phyloP scores from a whole-genome alignment of 2,113 vertebrate genomes.

The Ceuthmochares aereus region DNA sequence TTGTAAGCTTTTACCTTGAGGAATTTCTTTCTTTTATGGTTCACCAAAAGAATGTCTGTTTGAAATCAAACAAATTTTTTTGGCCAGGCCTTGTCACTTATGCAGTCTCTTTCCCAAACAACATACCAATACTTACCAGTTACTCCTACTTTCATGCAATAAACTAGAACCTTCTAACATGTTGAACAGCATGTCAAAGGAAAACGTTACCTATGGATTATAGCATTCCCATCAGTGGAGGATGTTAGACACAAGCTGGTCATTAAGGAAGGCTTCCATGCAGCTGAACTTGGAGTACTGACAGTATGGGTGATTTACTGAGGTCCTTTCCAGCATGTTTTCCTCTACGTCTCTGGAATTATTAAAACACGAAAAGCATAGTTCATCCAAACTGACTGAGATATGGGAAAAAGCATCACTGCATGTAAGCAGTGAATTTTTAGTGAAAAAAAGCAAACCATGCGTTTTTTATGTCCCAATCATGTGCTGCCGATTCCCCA shows the following conservation, averaged over 20 bases:
- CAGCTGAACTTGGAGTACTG: background rate
- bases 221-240: background rate
- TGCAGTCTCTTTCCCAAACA: background rate
- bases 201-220: background rate
- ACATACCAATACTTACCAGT: background rate
- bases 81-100: background rate
- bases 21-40: background rate
- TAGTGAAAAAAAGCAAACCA: background rate
- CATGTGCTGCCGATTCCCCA: background rate
- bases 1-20: background rate
- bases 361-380: background rate
- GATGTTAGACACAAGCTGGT: background rate
- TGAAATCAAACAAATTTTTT: background rate
- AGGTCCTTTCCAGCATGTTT: background rate
- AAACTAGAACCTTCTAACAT: background rate
- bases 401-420: background rate
- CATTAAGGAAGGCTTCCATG: background rate
- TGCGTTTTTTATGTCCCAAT: slow-evolving; percentile 1
- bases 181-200: background rate
- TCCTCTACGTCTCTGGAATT: background rate
- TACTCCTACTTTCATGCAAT: background rate
- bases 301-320: background rate
- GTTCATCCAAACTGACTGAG: background rate
- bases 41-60: background rate
- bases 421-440: background rate